Evolutionary conservation across 1,140 invertebrate species (phyloP).

Genomic region (Drosophila carrolli): DNA sequence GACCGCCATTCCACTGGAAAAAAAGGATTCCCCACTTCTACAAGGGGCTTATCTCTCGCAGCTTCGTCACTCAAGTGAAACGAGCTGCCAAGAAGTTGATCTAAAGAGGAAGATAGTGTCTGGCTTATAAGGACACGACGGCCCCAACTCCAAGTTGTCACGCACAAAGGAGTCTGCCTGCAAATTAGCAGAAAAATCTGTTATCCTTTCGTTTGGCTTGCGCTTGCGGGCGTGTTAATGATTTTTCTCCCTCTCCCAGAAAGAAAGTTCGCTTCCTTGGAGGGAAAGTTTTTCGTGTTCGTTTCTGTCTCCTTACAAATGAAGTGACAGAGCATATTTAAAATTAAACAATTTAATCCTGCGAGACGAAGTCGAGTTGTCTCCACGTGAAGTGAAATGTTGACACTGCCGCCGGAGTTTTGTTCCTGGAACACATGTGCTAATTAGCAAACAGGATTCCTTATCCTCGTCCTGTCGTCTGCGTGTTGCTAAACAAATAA

Average conservation of each 20-base stretch:
- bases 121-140: constrained; percentile 40
- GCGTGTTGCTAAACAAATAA: constrained; percentile 70
- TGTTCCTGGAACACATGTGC: constrained; percentile 77
- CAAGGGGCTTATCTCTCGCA: constrained; percentile 70
- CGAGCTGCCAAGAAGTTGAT: constrained; percentile 77
- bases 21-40: constrained; percentile 32
- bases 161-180: constrained; percentile 82
- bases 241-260: constrained; percentile 58
- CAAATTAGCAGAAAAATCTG: constrained; percentile 85
- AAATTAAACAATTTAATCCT: constrained; percentile 84
- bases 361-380: constrained; percentile 42
- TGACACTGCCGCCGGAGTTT: constrained; percentile 68
- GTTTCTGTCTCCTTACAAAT: constrained; percentile 68
- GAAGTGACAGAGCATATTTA: constrained; percentile 84
- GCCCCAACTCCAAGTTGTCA: constrained; percentile 56
- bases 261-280: constrained; percentile 18
- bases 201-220: constrained; percentile 84
- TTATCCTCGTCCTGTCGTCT: constrained; percentile 47
- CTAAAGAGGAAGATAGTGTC: constrained; percentile 69
- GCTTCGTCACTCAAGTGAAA: constrained; percentile 79
- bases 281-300: constrained; percentile 51
- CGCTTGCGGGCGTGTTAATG: constrained; percentile 84
- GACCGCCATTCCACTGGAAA: not conserved
- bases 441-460: constrained; percentile 79
- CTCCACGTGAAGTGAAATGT: constrained; percentile 75